phyloP scores from a whole-genome alignment of 2,113 vertebrate genomes.

The Channa maculata region DNA sequence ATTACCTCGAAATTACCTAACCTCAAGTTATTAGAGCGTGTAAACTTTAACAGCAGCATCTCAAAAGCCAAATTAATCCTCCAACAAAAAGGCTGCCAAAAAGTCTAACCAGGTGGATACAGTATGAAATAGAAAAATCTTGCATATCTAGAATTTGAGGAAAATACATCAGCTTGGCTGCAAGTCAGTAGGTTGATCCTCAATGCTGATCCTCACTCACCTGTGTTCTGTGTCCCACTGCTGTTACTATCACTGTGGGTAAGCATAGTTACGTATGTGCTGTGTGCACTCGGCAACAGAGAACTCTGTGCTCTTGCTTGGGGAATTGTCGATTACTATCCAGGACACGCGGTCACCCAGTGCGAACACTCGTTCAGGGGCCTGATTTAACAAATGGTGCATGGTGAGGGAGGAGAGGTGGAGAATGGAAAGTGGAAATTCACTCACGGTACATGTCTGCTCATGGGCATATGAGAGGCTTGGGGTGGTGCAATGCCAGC shows the following conservation, averaged over 20 bases:
- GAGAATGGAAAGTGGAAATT: conserved; percentile 7
- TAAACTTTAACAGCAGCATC: conserved; percentile 36
- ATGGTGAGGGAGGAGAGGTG: conserved; percentile 20
- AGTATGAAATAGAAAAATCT: conserved; percentile 25
- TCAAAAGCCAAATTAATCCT: conserved; percentile 41
- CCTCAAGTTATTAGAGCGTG: conserved; percentile 58
- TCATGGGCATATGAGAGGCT: not conserved
- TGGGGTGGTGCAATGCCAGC: not conserved
- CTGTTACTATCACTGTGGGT: conserved; percentile 74
- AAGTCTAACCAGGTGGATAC: conserved; percentile 7
- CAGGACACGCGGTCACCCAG: conserved; percentile 67
- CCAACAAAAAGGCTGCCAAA: conserved; percentile 32
- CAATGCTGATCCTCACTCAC: conserved; percentile 76
- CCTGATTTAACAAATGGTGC: conserved; percentile 50
- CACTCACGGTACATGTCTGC: conserved; percentile 3
- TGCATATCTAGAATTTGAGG: conserved; percentile 8
- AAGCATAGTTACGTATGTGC: conserved; percentile 77
- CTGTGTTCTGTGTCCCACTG: conserved; percentile 77
- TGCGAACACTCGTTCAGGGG: conserved; percentile 63
- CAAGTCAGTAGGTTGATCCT: conserved; percentile 18
- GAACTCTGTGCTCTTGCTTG: conserved; percentile 58
- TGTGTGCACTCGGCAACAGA: conserved; percentile 38
- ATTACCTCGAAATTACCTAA: conserved; percentile 64
- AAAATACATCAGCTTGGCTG: not conserved
- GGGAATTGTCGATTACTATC: conserved; percentile 70